Conservation (phyloP, 2,797 vertebrate genomes). For the Enteromius fasciolatus region DNA sequence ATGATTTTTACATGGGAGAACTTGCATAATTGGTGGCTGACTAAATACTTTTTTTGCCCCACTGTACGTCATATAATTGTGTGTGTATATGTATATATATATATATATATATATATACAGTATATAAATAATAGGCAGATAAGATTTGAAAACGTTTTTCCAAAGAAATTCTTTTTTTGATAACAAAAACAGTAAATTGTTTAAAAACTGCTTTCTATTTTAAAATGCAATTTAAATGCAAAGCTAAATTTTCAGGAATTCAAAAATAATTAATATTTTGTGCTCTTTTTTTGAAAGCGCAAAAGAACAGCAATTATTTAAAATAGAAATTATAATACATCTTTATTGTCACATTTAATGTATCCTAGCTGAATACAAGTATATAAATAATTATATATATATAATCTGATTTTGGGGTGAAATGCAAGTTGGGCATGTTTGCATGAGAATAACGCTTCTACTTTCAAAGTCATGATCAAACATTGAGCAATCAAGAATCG, state of each 20-base stretch:
- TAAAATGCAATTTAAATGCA: background rate
- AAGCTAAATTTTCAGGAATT: background rate
- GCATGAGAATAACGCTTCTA: background rate
- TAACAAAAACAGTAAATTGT: background rate
- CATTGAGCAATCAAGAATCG: background rate
- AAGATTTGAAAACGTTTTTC: background rate
- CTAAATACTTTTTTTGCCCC: too few species aligned
- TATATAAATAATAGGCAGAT: too few species aligned
- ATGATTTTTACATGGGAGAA: too few species aligned
- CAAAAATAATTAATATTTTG: background rate
- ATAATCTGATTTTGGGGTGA: conserved; percentile 12
- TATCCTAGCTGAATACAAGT: background rate
- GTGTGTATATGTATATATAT: background rate
- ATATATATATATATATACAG: background rate
- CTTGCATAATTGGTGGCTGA: too few species aligned
- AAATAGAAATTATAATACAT: background rate
- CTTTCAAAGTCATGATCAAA: background rate
- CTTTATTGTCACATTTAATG: background rate
- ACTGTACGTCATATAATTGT: too few species aligned
- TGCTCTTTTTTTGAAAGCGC: background rate
- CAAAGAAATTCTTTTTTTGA: background rate
- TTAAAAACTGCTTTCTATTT: background rate
- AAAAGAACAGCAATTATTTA: background rate
- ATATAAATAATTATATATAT: background rate
- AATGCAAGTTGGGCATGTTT: background rate